Evolutionary conservation across 2,797 vertebrate genomes (phyloP).

Genomic region (Chelidonichthys spinosus): DNA sequence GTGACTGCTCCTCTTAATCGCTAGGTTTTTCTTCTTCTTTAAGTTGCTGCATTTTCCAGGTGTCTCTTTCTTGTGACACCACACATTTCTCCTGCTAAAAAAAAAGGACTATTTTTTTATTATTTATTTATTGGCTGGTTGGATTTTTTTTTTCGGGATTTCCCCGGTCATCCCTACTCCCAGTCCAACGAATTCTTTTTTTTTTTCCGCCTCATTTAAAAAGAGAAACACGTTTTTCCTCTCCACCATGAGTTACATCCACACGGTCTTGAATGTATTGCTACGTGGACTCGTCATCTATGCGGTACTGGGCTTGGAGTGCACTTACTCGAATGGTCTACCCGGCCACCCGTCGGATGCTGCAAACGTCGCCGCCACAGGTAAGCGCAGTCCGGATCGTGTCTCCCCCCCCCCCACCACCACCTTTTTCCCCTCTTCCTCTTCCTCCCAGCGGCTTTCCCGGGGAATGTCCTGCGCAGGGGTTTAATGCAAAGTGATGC

Average conservation of each 20-base stretch:
- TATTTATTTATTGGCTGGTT: conserved; percentile 10
- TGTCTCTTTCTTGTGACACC: conserved; percentile 43
- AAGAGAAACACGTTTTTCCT: background rate
- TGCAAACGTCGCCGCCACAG: conserved; percentile 77
- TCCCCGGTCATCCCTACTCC: conserved; percentile 30
- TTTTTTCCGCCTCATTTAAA: background rate
- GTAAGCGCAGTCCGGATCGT: conserved; percentile 70
- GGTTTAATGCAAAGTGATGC: conserved; percentile 52
- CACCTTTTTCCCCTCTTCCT: background rate
- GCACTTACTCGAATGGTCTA: conserved; percentile 74
- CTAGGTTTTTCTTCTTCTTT: conserved; percentile 34
- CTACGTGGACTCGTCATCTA: conserved; percentile 88
- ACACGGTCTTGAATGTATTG: conserved; percentile 79
- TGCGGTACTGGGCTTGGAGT: conserved; percentile 85
- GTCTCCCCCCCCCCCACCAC: background rate
- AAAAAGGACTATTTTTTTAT: conserved; percentile 17
- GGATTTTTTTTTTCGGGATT: conserved; percentile 26
- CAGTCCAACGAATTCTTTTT: conserved; percentile 38
- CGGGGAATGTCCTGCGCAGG: conserved; percentile 64
- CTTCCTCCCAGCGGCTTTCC: conserved; percentile 39
- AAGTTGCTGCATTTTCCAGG: conserved; percentile 56
- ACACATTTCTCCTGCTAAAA: conserved; percentile 19
- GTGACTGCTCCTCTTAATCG: no score
- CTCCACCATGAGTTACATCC: conserved; percentile 83
- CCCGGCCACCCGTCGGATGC: conserved; percentile 73